phyloP scores from a whole-genome alignment of 2,888 invertebrate species.

The Chymomyza amoena region DNA sequence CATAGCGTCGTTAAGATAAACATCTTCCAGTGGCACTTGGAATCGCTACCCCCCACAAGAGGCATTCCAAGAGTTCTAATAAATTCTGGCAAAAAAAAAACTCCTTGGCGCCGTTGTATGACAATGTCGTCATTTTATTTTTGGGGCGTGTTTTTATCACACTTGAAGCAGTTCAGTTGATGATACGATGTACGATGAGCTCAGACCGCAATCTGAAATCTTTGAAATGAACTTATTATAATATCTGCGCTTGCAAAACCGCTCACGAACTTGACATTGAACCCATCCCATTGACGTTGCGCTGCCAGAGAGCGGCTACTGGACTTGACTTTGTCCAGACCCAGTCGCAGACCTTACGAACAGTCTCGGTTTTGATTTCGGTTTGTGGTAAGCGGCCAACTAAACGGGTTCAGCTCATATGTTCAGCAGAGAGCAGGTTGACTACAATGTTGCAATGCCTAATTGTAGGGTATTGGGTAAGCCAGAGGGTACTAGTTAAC shows the following conservation, averaged over 20 bases:
- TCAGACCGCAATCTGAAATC: neutral
- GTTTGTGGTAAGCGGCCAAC: neutral
- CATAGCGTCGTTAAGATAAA: neutral
- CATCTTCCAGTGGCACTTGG: neutral
- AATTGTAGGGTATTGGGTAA: neutral
- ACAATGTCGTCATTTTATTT: neutral
- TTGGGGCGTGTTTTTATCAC: neutral
- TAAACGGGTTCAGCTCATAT: neutral
- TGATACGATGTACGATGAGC: neutral
- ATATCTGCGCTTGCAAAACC: neutral
- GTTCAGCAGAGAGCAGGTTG: neutral
- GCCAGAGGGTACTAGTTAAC: neutral
- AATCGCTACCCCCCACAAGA: neutral
- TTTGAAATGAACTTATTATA: neutral
- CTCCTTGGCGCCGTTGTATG: neutral
- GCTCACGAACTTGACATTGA: conserved; percentile 65
- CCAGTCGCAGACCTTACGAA: neutral
- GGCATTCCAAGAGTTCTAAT: neutral
- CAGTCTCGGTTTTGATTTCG: neutral
- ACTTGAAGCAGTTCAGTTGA: neutral
- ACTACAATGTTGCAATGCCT: neutral
- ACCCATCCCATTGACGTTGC: conserved; percentile 7
- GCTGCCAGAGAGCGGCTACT: neutral
- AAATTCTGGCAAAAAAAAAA: neutral
- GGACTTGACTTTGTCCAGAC: conserved; percentile 11